These are phyloP conservation scores for Calypte anna DNA, from an alignment of 2,113 vertebrate genomes.

Conservation along the genomic window DNA sequence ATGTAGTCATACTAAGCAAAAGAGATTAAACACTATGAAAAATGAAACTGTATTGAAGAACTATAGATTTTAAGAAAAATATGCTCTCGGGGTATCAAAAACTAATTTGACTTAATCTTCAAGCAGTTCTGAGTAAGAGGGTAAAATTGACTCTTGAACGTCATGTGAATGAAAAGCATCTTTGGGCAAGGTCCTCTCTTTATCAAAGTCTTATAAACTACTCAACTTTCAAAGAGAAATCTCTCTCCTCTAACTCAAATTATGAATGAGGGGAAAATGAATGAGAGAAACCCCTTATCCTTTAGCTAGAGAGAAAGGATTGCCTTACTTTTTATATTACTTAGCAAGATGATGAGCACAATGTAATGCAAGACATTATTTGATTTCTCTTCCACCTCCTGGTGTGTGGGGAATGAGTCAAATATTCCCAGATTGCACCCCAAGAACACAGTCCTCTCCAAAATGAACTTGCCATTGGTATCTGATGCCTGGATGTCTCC, in stretches of 20 bases:
- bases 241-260: background rate
- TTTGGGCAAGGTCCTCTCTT: background rate
- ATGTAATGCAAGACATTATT: background rate
- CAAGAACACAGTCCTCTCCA: background rate
- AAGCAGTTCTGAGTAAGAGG: background rate
- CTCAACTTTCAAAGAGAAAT: background rate
- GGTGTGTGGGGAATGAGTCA: background rate
- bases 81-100: background rate
- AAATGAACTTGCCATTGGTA: background rate
- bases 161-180: background rate
- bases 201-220: background rate
- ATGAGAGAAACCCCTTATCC: background rate
- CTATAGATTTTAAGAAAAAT: slow-evolving; percentile 11
- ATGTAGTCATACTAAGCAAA: background rate
- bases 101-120: background rate
- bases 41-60: background rate
- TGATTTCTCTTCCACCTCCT: background rate
- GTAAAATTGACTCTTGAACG: background rate
- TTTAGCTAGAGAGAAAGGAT: background rate
- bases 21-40: slow-evolving; percentile 16
- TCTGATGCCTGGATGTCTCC: background rate
- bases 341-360: background rate
- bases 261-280: background rate
- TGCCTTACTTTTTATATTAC: background rate
- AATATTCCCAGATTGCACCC: background rate